phyloP scores from a whole-genome alignment of 2,797 vertebrate species.

The Sandelia bainsii region DNA sequence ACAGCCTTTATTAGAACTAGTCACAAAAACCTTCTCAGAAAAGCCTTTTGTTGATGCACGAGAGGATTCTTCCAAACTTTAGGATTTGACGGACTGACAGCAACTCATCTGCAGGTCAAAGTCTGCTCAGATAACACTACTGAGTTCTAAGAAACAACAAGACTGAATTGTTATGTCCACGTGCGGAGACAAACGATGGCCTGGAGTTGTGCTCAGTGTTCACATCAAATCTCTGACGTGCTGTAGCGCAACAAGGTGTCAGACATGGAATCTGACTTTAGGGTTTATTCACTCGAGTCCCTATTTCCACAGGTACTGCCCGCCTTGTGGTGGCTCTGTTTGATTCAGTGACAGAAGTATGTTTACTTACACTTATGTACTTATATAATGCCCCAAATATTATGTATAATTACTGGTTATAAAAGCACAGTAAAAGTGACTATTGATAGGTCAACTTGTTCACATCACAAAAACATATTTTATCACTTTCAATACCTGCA shows the following conservation, averaged over 20 bases:
- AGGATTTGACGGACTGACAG: not conserved
- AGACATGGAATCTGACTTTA: not conserved
- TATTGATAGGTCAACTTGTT: too few relatives aligned
- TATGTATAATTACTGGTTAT: not conserved
- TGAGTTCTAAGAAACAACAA: constrained; percentile 28
- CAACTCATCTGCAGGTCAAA: constrained; percentile 27
- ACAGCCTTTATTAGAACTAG: not conserved
- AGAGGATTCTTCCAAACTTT: constrained; percentile 3
- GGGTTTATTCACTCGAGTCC: constrained; percentile 32
- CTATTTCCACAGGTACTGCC: constrained; percentile 12
- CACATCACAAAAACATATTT: too few relatives aligned
- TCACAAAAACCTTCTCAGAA: not conserved
- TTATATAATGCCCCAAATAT: not conserved
- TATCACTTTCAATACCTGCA: too few relatives aligned
- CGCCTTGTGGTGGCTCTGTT: not conserved
- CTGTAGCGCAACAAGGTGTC: constrained; percentile 10
- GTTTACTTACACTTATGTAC: constrained; percentile 21
- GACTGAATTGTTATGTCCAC: constrained; percentile 29
- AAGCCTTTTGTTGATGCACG: not conserved
- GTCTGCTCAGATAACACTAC: constrained; percentile 42
- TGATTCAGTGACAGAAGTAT: constrained; percentile 20
- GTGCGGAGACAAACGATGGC: constrained; percentile 1
- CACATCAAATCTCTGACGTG: constrained; percentile 16
- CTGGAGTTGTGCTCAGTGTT: constrained; percentile 31
- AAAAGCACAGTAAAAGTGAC: not conserved